Base-by-base conservation (phyloP, 2,888 invertebrate genomes). In the Meta bourneti region DNA sequence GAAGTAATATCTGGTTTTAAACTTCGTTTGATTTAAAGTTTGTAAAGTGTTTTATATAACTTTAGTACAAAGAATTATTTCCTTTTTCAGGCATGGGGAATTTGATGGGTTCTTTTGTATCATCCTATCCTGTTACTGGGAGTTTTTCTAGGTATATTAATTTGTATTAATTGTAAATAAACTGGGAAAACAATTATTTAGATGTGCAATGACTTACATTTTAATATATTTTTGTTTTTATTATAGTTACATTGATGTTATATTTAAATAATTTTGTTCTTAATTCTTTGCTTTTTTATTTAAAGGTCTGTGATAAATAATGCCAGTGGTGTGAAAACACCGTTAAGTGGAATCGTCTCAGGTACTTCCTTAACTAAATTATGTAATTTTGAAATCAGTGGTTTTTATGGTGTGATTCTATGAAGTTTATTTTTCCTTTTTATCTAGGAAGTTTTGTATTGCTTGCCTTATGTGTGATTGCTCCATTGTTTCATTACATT, bases 401-500 rank as follows among this genome's bases (percentile, higher is more conserved):
- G 13, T 9, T 61, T 9, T 61, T 61, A 1, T 61, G 16, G 61
- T 8, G 13, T 34, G 34, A 34, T 34, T 34, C 34, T 34, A 34
- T 34, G 34, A 34, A 34, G 34, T 34, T 2, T 2, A 34, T 34
- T 0, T 48, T 52, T 72, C 0, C n/a, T 75, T 83, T 70, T 49
- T 16, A 16, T 79, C 54, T 78, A 92, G 98, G 98, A 94, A 95
- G 96, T 34, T 95, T 98, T 94, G 98, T 98, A 13, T 94, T 98
- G 5, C 94, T 98, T 90, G 97, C 98, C 0, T 95, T 98, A n/a
- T 97, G 97, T 93, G 96, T 98, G 54, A 96, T 98, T 20, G 98
- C 98, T 1, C 98, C 98, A 0, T 97, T 97, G 94, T 98, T 98
- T 95, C 97, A 97, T 94, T 98, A 96, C 95, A 98, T 98, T 94